These are phyloP conservation scores for Notamacropus eugenii DNA, from an alignment of 2,797 vertebrate species.

Conservation along the genomic window DNA sequence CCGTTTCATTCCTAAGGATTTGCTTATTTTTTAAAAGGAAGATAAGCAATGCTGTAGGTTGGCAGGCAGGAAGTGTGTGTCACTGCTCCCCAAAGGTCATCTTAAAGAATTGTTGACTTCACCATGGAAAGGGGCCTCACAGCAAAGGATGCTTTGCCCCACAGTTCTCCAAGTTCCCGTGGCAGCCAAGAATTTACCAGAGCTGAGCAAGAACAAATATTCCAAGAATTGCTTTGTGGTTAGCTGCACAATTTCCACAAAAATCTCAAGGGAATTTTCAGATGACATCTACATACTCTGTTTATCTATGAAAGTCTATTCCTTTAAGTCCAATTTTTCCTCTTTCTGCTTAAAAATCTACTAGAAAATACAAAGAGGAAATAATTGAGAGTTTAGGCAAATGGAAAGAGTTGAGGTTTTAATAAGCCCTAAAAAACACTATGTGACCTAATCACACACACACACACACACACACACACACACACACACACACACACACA, in stretches of 20 bases:
- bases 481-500: not conserved
- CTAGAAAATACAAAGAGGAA: slow-evolving; percentile 40
- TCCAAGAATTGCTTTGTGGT: slow-evolving; percentile 74
- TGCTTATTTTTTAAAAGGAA: slow-evolving; percentile 63
- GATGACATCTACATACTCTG: slow-evolving; percentile 50
- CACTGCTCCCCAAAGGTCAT: slow-evolving; percentile 62
- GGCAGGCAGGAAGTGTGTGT: slow-evolving; percentile 69
- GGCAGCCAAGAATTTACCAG: slow-evolving; percentile 66
- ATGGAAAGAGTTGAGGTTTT: slow-evolving; percentile 41
- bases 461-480: not conserved
- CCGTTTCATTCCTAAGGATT: slow-evolving; percentile 47
- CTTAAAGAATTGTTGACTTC: not conserved
- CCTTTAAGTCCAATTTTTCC: slow-evolving; percentile 39
- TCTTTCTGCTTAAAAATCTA: slow-evolving; percentile 25
- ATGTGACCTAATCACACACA: not conserved
- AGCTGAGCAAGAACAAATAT: slow-evolving; percentile 71
- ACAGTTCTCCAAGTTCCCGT: slow-evolving; percentile 67
- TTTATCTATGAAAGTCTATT: slow-evolving; percentile 27
- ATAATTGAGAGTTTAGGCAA: slow-evolving; percentile 24
- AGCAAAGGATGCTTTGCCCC: slow-evolving; percentile 35
- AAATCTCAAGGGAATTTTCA: slow-evolving; percentile 62
- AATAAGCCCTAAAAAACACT: slow-evolving; percentile 29
- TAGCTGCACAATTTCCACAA: slow-evolving; percentile 63
- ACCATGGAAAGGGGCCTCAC: slow-evolving; percentile 56
- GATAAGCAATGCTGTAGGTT: slow-evolving; percentile 51